A percentile compares a stretch with the other conserved stretches of the same genome.
phyloP scores from a whole-genome alignment of 2,797 vertebrate genomes.

The Pseudochaenichthys georgianus region DNA sequence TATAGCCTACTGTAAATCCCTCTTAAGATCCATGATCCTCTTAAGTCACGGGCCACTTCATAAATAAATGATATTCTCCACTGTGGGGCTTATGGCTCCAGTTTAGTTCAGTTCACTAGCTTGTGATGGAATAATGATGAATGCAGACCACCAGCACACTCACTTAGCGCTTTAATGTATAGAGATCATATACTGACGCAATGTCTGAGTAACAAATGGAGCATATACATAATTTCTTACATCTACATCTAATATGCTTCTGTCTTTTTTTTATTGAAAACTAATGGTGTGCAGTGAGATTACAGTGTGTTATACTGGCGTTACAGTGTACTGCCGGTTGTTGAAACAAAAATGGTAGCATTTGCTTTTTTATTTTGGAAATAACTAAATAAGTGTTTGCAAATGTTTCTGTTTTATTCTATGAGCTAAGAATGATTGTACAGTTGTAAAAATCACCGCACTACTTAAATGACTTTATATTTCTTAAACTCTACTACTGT shows the following conservation, averaged over 20 bases:
- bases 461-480: not conserved
- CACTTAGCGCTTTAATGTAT: conserved; percentile 57
- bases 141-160: conserved; percentile 52
- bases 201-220: conserved; percentile 16
- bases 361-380: not conserved
- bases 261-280: not conserved
- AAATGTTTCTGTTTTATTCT: not conserved
- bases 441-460: not conserved
- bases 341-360: not conserved
- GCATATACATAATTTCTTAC: conserved; percentile 4
- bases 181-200: conserved; percentile 27
- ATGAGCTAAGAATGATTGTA: not conserved
- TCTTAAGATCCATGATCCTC: conserved; percentile 65
- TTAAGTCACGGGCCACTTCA: conserved; percentile 72
- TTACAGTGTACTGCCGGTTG: not conserved
- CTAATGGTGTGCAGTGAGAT: not conserved
- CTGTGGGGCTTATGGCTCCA: conserved; percentile 58
- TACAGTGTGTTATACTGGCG: not conserved
- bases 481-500: not conserved
- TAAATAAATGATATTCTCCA: conserved; percentile 75
- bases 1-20: conserved; percentile 43
- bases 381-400: not conserved
- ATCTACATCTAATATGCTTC: no score
- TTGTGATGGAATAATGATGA: conserved; percentile 68
- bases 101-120: conserved; percentile 56